Evolutionary conservation across 2,888 invertebrate genomes (phyloP).

Genomic region (Morinoia aosen): DNA sequence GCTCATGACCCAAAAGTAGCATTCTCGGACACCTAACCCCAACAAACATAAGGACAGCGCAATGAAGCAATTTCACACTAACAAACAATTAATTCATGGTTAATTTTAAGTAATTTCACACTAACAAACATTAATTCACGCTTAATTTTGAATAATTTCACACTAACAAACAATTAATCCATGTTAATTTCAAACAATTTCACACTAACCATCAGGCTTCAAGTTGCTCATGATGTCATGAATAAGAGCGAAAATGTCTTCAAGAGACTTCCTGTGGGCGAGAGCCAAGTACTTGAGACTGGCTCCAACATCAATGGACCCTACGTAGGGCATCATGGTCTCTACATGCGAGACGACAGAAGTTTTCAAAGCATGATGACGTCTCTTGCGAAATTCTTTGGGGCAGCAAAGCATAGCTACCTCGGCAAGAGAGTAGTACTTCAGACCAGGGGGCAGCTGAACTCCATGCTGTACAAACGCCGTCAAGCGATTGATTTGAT

Average conservation of each 20-base stretch:
- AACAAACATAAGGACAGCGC: no score
- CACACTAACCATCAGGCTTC: not conserved
- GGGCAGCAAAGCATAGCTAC: not conserved
- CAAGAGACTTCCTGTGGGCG: not conserved
- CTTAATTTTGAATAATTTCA: no score
- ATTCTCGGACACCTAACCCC: no score
- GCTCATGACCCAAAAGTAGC: no score
- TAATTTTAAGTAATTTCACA: no score
- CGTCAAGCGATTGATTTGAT: not conserved
- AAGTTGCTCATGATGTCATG: not conserved
- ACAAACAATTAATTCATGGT: no score
- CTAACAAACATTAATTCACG: no score
- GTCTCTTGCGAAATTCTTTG: not conserved
- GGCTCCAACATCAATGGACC: not conserved
- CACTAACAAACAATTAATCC: no score
- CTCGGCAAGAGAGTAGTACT: not conserved
- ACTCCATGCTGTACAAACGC: not conserved
- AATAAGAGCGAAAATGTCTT: not conserved
- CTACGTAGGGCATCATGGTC: constrained; percentile 31
- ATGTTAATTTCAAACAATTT: no score
- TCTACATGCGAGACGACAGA: not conserved
- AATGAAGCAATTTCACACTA: no score
- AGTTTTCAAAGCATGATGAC: not conserved
- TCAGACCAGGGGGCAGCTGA: no score
- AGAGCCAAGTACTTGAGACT: constrained; percentile 7